These are phyloP conservation scores for Cygnus atratus DNA, from an alignment of 2,113 vertebrate genomes.

Conservation along the genomic window DNA sequence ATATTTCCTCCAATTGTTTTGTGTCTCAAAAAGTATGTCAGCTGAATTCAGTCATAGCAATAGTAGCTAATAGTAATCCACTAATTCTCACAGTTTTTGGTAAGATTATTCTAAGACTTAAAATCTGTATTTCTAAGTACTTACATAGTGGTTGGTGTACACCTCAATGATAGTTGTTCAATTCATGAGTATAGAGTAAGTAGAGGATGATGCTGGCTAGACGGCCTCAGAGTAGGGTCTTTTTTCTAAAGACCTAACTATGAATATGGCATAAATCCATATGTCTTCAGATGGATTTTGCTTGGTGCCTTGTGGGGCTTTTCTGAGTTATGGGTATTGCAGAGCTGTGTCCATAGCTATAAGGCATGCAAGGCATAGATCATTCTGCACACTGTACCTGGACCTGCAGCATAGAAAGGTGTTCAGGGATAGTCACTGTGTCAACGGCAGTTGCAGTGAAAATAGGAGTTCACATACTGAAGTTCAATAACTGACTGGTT, in stretches of 20 bases:
- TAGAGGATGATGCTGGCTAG: neutral
- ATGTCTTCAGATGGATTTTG: neutral
- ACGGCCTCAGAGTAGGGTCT: neutral
- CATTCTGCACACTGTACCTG: neutral
- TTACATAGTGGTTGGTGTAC: too few relatives aligned
- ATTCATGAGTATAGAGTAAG: neutral
- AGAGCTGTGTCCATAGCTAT: accelerated
- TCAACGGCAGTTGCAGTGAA: neutral
- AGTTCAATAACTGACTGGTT: neutral
- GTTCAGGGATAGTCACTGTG: neutral
- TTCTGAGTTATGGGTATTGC: neutral
- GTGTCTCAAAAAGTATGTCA: neutral
- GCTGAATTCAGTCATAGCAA: neutral
- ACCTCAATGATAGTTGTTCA: neutral
- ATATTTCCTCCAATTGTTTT: neutral
- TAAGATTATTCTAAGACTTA: neutral
- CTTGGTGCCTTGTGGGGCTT: neutral
- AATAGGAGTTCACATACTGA: neutral
- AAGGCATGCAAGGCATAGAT: neutral
- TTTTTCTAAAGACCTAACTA: neutral
- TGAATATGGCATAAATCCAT: neutral
- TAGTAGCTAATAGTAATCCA: neutral
- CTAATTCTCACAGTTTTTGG: neutral
- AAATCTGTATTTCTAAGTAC: neutral
- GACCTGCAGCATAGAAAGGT: neutral